phyloP scores from a whole-genome alignment of 2,888 invertebrate species.

The Geophilus truncorum region DNA sequence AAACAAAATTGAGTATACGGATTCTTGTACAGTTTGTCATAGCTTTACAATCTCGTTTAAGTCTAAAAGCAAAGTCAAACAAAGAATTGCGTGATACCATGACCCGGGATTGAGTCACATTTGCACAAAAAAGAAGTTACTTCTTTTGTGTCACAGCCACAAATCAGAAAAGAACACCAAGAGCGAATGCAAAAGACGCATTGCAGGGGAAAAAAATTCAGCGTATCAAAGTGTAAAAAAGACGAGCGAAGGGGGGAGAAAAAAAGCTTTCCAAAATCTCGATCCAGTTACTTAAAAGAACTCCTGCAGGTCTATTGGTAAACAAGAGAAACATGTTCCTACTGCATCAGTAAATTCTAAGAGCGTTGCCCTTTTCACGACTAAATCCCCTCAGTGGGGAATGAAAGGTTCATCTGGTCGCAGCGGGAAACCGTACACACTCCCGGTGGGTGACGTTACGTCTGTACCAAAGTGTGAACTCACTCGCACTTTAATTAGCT shows the following conservation, averaged over 20 bases:
- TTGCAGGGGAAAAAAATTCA: not conserved
- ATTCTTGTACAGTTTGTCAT: not conserved
- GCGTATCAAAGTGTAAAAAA: not conserved
- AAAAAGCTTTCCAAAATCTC: constrained; percentile 10
- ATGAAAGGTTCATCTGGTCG: not conserved
- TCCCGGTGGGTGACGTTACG: not conserved
- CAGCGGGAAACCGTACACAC: not conserved
- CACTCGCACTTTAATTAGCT: not conserved
- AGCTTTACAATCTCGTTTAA: not conserved
- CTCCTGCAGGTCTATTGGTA: constrained; percentile 23
- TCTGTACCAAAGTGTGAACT: not conserved
- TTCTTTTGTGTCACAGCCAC: not conserved
- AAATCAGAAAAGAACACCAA: not conserved
- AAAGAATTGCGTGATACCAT: not conserved
- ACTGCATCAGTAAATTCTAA: constrained; percentile 17
- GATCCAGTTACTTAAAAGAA: constrained; percentile 4
- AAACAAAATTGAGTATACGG: not conserved
- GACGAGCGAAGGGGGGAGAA: too few relatives aligned
- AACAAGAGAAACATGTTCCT: not conserved
- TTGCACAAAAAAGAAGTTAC: not conserved
- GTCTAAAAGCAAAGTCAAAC: not conserved
- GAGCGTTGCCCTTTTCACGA: constrained; percentile 7
- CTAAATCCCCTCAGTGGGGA: constrained; percentile 1
- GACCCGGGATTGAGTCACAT: not conserved
- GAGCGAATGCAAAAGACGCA: constrained; percentile 1